Conservation (phyloP, 2,888 invertebrate species). For the Conops quadrifasciatus region DNA sequence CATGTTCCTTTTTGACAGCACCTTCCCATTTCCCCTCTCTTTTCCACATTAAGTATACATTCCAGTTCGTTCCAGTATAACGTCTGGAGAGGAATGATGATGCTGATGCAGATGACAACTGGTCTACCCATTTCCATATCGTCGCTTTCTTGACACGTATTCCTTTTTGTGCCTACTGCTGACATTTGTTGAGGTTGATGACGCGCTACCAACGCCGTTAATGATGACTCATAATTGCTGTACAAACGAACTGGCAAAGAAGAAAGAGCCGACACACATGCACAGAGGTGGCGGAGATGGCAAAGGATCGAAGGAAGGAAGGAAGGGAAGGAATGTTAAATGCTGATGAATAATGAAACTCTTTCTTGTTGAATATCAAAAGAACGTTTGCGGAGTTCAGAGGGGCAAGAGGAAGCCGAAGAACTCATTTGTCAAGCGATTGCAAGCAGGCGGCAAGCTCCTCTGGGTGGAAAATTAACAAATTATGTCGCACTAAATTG, state of each 20-base stretch:
- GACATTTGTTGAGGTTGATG: slow-evolving; percentile 21
- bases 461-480: slow-evolving; percentile 23
- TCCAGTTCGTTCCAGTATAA: no score
- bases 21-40: no score
- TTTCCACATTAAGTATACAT: no score
- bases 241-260: slow-evolving; percentile 16
- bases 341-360: no score
- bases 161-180: slow-evolving; percentile 4
- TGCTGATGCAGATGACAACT: no score
- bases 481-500: slow-evolving; percentile 33
- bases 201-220: slow-evolving; percentile 39
- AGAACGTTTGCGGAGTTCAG: neutral
- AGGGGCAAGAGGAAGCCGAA: neutral
- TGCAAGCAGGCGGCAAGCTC: neutral
- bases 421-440: slow-evolving; percentile 5
- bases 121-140: no score
- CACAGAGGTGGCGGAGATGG: neutral
- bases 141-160: neutral
- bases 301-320: slow-evolving; percentile 28
- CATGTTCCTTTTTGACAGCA: no score
- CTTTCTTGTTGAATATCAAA: no score
- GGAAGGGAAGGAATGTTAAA: neutral
- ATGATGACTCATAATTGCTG: slow-evolving; percentile 48
- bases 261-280: neutral
- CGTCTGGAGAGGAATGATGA: no score